Percentiles rank a stretch among this genome's conserved stretches.
These are phyloP conservation scores for Darevskia nairensis DNA, from an alignment of 2,797 vertebrate species.

Conservation along the genomic window DNA sequence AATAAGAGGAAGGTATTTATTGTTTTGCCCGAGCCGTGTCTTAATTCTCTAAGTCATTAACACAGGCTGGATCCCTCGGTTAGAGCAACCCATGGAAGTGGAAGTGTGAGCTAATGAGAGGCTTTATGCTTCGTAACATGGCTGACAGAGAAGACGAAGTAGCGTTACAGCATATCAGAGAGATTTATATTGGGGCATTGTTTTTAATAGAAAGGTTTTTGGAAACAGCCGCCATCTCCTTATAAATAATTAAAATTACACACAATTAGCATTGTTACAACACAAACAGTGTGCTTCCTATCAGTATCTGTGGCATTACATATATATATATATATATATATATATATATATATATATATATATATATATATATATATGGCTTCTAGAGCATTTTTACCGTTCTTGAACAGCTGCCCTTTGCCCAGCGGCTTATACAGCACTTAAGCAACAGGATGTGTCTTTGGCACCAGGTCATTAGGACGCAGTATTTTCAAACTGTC, in stretches of 20 bases:
- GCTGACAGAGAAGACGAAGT: slow-evolving; percentile 72
- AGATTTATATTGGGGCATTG: slow-evolving; percentile 68
- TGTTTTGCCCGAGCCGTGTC: slow-evolving; percentile 69
- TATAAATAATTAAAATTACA: slow-evolving; percentile 80
- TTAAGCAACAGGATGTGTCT: slow-evolving; percentile 22
- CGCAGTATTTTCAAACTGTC: slow-evolving; percentile 4
- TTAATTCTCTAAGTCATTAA: slow-evolving; percentile 75
- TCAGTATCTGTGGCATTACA: slow-evolving; percentile 32
- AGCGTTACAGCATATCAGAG: slow-evolving; percentile 65
- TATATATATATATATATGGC: neutral
- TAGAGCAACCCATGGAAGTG: slow-evolving; percentile 67
- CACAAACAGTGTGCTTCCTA: slow-evolving; percentile 64
- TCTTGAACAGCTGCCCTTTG: slow-evolving; percentile 44
- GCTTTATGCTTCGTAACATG: slow-evolving; percentile 58
- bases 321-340: neutral
- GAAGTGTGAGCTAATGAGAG: slow-evolving; percentile 74
- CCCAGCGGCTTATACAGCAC: slow-evolving; percentile 41
- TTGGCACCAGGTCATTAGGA: neutral
- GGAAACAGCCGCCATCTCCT: slow-evolving; percentile 48
- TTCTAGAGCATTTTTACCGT: slow-evolving; percentile 39
- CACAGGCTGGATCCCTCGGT: slow-evolving; percentile 66
- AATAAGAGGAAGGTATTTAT: slow-evolving; percentile 75
- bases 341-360: neutral
- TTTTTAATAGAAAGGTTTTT: slow-evolving; percentile 74
- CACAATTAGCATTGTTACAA: slow-evolving; percentile 70